phyloP scores from a whole-genome alignment of 30 jellyfish, hydroid and myxozoan genomes.

The Cassiopea andromeda region DNA sequence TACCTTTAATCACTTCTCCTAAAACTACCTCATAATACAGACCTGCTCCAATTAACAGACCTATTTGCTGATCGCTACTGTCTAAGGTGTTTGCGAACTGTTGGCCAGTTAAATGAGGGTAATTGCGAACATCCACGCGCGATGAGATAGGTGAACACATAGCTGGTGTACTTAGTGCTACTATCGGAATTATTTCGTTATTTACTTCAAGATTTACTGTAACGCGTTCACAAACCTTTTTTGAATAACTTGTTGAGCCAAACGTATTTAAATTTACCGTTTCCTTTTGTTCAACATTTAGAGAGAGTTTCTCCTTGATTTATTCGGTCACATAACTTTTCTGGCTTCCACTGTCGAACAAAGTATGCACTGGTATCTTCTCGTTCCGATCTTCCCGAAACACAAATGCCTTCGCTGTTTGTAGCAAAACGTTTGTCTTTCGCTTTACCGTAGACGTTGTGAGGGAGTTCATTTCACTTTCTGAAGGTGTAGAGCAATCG shows the following conservation, averaged over 20 bases:
- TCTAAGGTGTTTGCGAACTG: conserved; percentile 2
- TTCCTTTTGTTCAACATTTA: conserved; percentile 22
- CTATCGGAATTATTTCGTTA: conserved; percentile 31
- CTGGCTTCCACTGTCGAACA: conserved; percentile 69
- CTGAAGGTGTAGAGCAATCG: background rate
- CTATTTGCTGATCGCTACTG: conserved; percentile 32
- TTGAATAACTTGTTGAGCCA: conserved; percentile 44
- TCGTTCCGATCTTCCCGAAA: conserved; percentile 53
- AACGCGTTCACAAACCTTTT: conserved; percentile 45
- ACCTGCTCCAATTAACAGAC: conserved; percentile 61
- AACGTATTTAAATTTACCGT: conserved; percentile 51
- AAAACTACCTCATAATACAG: conserved; percentile 46
- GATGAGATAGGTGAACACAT: conserved; percentile 65
- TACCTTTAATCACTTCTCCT: conserved; percentile 66
- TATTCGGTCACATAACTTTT: conserved; percentile 40
- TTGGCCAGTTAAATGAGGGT: conserved; percentile 59
- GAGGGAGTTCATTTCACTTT: conserved; percentile 14
- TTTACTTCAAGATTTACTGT: conserved; percentile 36
- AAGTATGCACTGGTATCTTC: conserved; percentile 42
- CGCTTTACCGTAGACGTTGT: conserved; percentile 31
- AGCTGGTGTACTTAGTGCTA: conserved; percentile 44
- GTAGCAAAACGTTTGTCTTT: conserved; percentile 50
- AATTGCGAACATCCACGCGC: conserved; percentile 51
- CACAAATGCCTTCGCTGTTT: conserved; percentile 52
- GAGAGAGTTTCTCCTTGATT: conserved; percentile 11